Conservation (phyloP, 2,113 vertebrate species). For the Microtus montanus region DNA sequence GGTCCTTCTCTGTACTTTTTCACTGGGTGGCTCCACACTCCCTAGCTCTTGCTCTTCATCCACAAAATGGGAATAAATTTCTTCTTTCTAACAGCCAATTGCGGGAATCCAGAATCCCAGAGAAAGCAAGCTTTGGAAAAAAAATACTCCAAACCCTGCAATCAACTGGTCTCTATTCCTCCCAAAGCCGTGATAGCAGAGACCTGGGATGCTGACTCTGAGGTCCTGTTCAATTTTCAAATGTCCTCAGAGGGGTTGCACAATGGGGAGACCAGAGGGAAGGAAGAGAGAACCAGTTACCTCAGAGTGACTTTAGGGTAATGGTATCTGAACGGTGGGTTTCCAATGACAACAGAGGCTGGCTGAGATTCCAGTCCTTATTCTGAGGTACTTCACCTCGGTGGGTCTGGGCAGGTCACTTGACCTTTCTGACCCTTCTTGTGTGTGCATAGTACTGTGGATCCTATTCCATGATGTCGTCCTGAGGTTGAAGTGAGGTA, state of each 20-base stretch:
- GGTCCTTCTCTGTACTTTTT: neutral
- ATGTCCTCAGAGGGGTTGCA: neutral
- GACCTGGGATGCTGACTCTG: neutral
- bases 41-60: neutral
- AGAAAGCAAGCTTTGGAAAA: neutral
- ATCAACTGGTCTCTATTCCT: neutral
- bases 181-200: neutral
- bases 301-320: neutral
- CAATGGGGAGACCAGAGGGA: neutral
- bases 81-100: neutral
- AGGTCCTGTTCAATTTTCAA: neutral
- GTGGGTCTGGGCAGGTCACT: neutral
- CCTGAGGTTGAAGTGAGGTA: neutral
- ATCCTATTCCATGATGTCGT: too few species aligned
- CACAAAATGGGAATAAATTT: neutral
- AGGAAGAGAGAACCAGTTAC: neutral
- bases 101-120: neutral
- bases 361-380: neutral
- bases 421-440: constrained; percentile 6
- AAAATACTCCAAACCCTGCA: neutral
- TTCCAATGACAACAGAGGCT: neutral
- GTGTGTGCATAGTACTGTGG: neutral
- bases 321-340: neutral
- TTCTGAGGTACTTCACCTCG: neutral
- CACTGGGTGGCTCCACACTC: neutral